Conservation (phyloP, 2,113 vertebrate species). For the Engystomops pustulosus region DNA sequence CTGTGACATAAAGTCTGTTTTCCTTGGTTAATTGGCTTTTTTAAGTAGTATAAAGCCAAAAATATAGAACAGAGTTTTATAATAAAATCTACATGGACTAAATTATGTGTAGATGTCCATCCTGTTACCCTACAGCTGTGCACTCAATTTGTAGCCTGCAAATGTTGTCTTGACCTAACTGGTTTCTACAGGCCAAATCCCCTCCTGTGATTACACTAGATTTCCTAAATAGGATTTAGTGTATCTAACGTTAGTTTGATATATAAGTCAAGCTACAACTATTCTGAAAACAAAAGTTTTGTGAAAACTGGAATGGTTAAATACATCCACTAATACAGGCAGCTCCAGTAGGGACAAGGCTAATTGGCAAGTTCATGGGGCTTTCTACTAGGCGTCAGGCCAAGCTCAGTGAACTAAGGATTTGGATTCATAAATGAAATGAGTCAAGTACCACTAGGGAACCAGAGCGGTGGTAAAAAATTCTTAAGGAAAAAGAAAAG, state of each 20-base stretch:
- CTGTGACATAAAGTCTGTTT: too few species aligned
- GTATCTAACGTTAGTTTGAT: neutral
- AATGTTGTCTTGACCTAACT: neutral
- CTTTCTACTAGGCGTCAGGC: slow-evolving; percentile 46
- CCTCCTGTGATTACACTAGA: neutral
- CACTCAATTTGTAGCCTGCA: neutral
- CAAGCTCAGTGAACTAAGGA: slow-evolving; percentile 48
- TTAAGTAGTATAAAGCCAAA: neutral
- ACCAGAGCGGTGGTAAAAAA: slow-evolving; percentile 52
- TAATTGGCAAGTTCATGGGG: slow-evolving; percentile 56
- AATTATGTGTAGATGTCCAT: neutral
- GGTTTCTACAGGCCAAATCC: neutral
- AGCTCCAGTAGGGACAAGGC: slow-evolving; percentile 37
- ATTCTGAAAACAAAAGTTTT: too few species aligned
- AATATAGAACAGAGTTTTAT: too few species aligned
- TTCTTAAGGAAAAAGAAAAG: slow-evolving; percentile 15
- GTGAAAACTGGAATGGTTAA: neutral
- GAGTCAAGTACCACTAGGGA: slow-evolving; percentile 56
- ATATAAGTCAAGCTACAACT: neutral
- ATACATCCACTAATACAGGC: slow-evolving; percentile 1
- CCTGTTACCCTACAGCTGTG: too few species aligned
- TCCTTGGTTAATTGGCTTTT: too few species aligned
- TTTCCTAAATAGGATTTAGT: neutral
- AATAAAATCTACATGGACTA: neutral
- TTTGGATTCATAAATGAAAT: slow-evolving; percentile 56